These are phyloP conservation scores for Lissocephala sabroskyi DNA, from an alignment of 2,888 invertebrate genomes.

Conservation along the genomic window DNA sequence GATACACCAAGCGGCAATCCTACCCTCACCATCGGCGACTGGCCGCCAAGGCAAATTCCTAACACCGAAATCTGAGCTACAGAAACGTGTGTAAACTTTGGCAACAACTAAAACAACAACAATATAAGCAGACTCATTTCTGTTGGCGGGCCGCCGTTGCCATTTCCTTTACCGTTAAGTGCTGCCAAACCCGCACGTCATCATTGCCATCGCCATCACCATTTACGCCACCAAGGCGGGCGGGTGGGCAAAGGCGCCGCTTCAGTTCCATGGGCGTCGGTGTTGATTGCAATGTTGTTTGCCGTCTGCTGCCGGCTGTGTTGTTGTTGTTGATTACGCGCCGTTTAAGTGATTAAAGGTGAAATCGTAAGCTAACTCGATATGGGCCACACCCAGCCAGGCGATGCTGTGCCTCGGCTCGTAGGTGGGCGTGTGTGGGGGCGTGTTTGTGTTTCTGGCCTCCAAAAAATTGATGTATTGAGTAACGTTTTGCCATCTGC, in stretches of 20 bases:
- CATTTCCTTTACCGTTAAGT: constrained; percentile 39
- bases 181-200: constrained; percentile 51
- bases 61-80: constrained; percentile 32
- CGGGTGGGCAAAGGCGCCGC: constrained; percentile 25
- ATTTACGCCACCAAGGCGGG: constrained; percentile 30
- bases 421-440: background rate
- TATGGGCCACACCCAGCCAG: constrained; percentile 3
- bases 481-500: too few species aligned
- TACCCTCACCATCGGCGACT: constrained; percentile 16
- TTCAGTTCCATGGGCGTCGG: too few species aligned
- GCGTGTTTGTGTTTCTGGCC: background rate
- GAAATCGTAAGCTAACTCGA: constrained; percentile 39
- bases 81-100: constrained; percentile 20
- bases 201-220: constrained; percentile 23
- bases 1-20: constrained; percentile 1
- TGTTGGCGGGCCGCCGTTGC: constrained; percentile 28
- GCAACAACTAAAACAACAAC: constrained; percentile 13
- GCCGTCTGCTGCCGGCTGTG: constrained; percentile 18
- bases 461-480: too few species aligned
- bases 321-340: constrained; percentile 50
- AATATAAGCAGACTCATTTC: constrained; percentile 11
- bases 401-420: too few species aligned
- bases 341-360: constrained; percentile 64
- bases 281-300: constrained; percentile 50
- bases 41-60: constrained; percentile 35